phyloP scores from a whole-genome alignment of 2,797 vertebrate species.

The Sphaeramia orbicularis region DNA sequence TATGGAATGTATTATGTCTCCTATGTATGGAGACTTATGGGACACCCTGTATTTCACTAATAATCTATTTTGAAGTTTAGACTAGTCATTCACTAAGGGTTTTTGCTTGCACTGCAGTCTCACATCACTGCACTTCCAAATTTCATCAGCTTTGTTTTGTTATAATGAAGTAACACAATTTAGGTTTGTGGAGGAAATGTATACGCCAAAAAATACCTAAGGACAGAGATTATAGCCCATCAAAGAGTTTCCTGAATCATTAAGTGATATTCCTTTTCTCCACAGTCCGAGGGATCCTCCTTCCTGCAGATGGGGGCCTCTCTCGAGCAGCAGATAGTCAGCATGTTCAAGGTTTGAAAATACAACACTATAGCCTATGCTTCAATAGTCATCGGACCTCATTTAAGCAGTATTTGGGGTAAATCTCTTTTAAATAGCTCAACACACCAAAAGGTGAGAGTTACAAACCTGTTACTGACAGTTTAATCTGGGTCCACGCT shows the following conservation, averaged over 20 bases:
- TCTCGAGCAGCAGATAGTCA: constrained; percentile 95
- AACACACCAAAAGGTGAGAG: constrained; percentile 1
- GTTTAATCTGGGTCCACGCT: constrained; percentile 5
- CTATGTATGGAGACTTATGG: no score
- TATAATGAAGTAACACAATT: no score
- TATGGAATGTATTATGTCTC: no score
- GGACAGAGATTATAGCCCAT: not conserved
- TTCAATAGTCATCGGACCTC: not conserved
- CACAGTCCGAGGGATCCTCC: constrained; percentile 91
- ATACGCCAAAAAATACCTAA: no score
- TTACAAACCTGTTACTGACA: constrained; percentile 8
- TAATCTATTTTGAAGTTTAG: no score
- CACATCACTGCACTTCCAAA: no score
- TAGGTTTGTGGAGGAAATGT: no score
- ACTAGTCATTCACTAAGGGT: no score
- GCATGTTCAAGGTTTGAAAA: constrained; percentile 92
- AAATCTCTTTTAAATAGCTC: not conserved
- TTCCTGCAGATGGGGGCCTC: constrained; percentile 97
- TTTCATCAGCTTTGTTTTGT: no score
- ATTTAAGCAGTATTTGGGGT: not conserved
- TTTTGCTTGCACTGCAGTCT: no score
- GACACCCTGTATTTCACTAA: no score
- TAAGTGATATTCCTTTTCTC: constrained; percentile 31
- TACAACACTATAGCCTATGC: not conserved
- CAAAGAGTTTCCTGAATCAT: constrained; percentile 6